Conservation (phyloP, 35 echinoderm and acorn worm species). For the Lytechinus variegatus region DNA sequence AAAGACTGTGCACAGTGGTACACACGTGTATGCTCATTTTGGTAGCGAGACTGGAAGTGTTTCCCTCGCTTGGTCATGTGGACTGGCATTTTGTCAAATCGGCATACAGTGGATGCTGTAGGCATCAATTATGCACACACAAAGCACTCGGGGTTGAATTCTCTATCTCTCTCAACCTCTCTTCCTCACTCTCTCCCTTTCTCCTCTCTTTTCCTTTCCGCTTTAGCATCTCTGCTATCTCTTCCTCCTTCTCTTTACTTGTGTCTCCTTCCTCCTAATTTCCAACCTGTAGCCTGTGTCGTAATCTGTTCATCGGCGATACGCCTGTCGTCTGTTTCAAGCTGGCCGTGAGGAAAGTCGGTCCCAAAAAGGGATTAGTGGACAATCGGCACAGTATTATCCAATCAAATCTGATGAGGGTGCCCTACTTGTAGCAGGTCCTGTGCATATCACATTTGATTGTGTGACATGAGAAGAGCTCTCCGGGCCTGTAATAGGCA, state of each 20-base stretch:
- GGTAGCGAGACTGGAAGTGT: conserved; percentile 27
- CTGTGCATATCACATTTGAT: neutral
- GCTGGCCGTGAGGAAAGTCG: neutral
- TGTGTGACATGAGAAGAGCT: neutral
- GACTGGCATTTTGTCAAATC: conserved; percentile 41
- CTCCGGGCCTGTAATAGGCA: neutral
- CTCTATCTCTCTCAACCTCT: conserved; percentile 4
- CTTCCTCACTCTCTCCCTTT: neutral
- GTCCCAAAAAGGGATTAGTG: neutral
- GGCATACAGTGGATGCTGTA: conserved; percentile 24
- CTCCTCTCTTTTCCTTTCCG: neutral
- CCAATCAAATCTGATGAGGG: neutral
- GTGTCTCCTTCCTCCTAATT: neutral
- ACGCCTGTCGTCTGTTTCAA: neutral
- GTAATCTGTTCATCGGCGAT: conserved; percentile 12
- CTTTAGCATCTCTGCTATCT: neutral
- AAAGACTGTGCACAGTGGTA: neutral
- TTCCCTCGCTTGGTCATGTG: conserved; percentile 28
- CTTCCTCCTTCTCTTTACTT: neutral
- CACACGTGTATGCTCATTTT: conserved; percentile 41
- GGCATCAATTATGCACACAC: conserved; percentile 54
- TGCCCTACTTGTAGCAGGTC: neutral
- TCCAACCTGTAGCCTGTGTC: conserved; percentile 37
- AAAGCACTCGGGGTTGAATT: conserved; percentile 35
- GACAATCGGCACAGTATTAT: neutral